Evolutionary conservation across 2,797 vertebrate species (phyloP).

Genomic region (Momotus momota): DNA sequence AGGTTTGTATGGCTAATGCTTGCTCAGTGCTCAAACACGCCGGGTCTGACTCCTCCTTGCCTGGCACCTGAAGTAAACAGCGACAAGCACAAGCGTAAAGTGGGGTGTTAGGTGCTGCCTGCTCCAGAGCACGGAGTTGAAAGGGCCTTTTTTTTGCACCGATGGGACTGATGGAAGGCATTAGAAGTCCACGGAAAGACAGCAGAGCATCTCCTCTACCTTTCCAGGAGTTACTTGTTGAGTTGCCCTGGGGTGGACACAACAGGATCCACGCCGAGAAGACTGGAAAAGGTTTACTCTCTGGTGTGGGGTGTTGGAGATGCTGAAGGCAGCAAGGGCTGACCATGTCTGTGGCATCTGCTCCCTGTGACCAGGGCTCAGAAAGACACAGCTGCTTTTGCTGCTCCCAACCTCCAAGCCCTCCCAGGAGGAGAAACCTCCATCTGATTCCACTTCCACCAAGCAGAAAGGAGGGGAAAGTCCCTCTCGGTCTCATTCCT

Average conservation of each 20-base stretch:
- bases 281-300: neutral
- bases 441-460: neutral
- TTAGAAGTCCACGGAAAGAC: fast-evolving
- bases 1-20: neutral
- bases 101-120: neutral
- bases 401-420: neutral
- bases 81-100: neutral
- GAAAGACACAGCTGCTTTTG: neutral
- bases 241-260: neutral
- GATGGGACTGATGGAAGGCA: neutral
- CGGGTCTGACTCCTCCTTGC: neutral
- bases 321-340: neutral
- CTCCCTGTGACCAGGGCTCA: fast-evolving
- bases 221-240: neutral
- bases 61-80: conserved; percentile 19
- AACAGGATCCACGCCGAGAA: fast-evolving
- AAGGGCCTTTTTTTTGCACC: neutral
- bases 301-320: neutral
- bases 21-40: conserved; percentile 21
- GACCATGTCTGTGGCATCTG: fast-evolving
- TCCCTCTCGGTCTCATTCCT: fast-evolving
- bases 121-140: neutral
- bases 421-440: neutral
- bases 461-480: neutral
- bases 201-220: neutral